phyloP scores from a whole-genome alignment of 2,888 invertebrate species.

The Tanytarsus gracilentus region DNA sequence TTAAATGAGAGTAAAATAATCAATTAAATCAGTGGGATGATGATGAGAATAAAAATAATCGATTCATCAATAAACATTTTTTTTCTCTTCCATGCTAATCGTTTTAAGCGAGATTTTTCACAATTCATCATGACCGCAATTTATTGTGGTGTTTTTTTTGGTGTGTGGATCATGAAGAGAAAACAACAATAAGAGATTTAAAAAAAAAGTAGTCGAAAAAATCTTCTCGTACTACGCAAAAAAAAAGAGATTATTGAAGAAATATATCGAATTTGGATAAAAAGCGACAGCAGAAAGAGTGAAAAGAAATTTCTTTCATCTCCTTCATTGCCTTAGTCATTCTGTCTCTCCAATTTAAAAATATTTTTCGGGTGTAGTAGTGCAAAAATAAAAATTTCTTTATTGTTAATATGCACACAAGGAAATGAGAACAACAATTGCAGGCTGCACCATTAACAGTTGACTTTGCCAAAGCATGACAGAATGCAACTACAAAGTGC shows the following conservation, averaged over 20 bases:
- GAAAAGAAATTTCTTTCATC: constrained; percentile 6
- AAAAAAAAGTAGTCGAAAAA: too few species aligned
- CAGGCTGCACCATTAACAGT: not conserved
- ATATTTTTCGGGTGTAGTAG: not conserved
- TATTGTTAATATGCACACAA: constrained; percentile 3
- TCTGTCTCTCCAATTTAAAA: too few species aligned
- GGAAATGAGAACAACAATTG: constrained; percentile 3
- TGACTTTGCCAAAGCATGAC: too few species aligned
- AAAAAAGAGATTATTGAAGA: too few species aligned
- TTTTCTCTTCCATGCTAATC: not conserved
- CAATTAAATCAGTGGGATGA: too few species aligned
- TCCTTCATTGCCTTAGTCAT: too few species aligned
- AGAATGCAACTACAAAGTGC: too few species aligned
- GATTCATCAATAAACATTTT: constrained; percentile 10
- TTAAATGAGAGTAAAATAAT: too few species aligned
- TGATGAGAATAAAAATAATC: not conserved
- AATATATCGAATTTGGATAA: too few species aligned
- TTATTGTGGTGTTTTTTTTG: not conserved
- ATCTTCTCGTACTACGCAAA: too few species aligned
- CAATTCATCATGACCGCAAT: constrained; percentile 6
- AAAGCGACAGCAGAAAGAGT: not conserved
- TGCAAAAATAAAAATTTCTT: not conserved
- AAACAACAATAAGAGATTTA: too few species aligned
- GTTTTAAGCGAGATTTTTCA: not conserved
- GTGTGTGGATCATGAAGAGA: too few species aligned